These are phyloP conservation scores for Progne subis DNA, from an alignment of 2,113 vertebrate species.

Conservation along the genomic window DNA sequence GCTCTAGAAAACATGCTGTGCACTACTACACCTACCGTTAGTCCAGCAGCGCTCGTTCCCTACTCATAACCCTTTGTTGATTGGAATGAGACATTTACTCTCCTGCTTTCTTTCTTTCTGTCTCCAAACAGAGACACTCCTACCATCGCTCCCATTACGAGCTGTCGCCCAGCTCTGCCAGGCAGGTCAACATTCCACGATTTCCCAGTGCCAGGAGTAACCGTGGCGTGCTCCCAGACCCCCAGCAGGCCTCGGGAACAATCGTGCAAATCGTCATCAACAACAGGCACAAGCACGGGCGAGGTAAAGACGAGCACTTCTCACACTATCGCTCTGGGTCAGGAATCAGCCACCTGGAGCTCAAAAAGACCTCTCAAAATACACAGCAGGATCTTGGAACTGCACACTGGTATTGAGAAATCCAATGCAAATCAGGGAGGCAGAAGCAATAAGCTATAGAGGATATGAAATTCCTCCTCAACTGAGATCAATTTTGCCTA, in stretches of 20 bases:
- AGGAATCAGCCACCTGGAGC: neutral
- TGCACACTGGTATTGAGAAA: neutral
- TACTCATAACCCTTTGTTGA: neutral
- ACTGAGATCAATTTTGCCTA: neutral
- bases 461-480: neutral
- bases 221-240: slow-evolving; percentile 70
- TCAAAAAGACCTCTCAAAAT: neutral
- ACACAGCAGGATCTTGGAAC: neutral
- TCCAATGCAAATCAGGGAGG: neutral
- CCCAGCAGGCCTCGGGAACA: slow-evolving; percentile 79
- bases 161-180: slow-evolving; percentile 35
- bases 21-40: neutral
- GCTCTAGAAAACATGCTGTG: neutral
- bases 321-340: neutral
- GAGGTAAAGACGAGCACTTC: slow-evolving; percentile 66
- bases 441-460: neutral
- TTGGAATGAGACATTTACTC: neutral
- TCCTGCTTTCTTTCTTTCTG: neutral
- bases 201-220: slow-evolving; percentile 72
- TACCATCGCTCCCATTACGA: slow-evolving; percentile 77
- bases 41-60: neutral
- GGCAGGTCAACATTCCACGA: slow-evolving; percentile 64
- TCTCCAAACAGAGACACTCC: slow-evolving; percentile 77
- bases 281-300: slow-evolving; percentile 79
- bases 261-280: slow-evolving; percentile 84